Percentiles rank a stretch among this genome's conserved stretches.
These are phyloP conservation scores for Xestia c-nigrum DNA, from an alignment of 2,888 invertebrate species.

Conservation along the genomic window DNA sequence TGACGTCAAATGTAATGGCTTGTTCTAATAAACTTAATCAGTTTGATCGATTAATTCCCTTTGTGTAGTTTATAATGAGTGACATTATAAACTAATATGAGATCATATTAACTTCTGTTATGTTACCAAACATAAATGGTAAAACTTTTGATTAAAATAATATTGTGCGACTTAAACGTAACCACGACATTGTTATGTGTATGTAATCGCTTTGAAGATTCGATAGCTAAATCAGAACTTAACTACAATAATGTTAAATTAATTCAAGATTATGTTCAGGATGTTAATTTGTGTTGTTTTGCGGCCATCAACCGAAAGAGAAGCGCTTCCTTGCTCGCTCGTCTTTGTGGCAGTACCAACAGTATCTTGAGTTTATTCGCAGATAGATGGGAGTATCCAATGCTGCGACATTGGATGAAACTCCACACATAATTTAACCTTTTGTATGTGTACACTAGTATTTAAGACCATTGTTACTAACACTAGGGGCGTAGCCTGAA, in stretches of 20 bases:
- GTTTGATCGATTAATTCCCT: background rate
- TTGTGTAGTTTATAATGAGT: background rate
- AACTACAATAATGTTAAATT: background rate
- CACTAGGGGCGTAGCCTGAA: too few species aligned
- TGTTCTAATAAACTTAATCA: background rate
- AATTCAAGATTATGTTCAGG: background rate
- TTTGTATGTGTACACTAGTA: too few species aligned
- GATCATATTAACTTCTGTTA: background rate
- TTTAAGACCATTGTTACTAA: too few species aligned
- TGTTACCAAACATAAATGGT: slow-evolving; percentile 4
- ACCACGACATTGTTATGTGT: slow-evolving; percentile 6
- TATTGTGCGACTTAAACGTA: slow-evolving; percentile 14
- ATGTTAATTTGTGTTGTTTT: background rate
- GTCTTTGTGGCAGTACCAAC: too few species aligned
- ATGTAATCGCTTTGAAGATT: slow-evolving; percentile 11
- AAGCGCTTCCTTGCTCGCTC: too few species aligned
- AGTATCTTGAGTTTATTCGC: too few species aligned
- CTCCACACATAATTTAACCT: too few species aligned
- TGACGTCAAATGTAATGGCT: background rate
- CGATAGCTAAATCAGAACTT: slow-evolving; percentile 10
- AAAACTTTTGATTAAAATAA: slow-evolving; percentile 56
- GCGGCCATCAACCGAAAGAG: too few species aligned
- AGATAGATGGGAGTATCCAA: too few species aligned
- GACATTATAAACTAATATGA: too few species aligned
- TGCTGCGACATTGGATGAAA: too few species aligned